Conservation (phyloP, 2,888 invertebrate genomes). For the Therioaphis trifolii region DNA sequence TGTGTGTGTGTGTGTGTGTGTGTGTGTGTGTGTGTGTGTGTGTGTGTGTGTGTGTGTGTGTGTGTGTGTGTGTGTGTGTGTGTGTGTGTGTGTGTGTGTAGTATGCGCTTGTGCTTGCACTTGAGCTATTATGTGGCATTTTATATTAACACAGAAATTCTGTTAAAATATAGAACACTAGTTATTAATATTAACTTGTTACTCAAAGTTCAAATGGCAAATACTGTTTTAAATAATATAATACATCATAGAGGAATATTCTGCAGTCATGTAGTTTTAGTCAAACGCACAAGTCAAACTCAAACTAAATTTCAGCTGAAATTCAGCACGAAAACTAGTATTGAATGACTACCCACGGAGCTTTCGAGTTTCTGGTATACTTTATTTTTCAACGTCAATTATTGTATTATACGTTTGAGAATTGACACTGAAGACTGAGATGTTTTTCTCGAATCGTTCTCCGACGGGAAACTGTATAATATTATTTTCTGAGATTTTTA, state of each 20-base stretch:
- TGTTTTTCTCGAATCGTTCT: too few relatives aligned
- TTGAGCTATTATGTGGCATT: not conserved
- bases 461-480: too few relatives aligned
- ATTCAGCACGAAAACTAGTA: conserved; percentile 23
- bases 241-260: too few relatives aligned
- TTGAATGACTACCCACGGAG: not conserved
- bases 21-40: too few relatives aligned
- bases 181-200: conserved; percentile 9
- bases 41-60: too few relatives aligned
- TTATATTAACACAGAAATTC: not conserved
- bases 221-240: conserved; percentile 3
- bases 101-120: not conserved
- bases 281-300: not conserved
- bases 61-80: too few relatives aligned
- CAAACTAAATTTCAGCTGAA: not conserved
- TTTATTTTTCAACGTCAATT: too few relatives aligned
- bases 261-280: conserved; percentile 19
- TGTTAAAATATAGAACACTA: not conserved
- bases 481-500: too few relatives aligned
- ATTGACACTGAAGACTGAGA: too few relatives aligned
- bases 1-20: too few relatives aligned
- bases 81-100: too few relatives aligned
- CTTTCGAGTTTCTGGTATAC: conserved; percentile 19
- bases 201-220: not conserved
- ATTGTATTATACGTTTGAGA: too few relatives aligned